Conservation (phyloP, 1,140 invertebrate species). For the Psix sp. region DNA sequence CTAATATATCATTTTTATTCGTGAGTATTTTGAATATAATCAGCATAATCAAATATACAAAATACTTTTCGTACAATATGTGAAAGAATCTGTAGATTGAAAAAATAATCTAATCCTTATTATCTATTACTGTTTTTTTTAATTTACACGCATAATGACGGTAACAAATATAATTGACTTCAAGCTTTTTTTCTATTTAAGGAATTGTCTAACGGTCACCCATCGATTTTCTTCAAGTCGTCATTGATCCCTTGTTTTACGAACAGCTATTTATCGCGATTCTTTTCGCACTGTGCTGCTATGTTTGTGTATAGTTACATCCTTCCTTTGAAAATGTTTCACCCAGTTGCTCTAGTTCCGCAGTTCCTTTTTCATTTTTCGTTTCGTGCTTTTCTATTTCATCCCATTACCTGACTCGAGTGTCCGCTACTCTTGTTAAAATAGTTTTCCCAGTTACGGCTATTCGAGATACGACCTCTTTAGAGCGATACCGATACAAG, state of each 20-base stretch:
- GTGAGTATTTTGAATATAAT: too few species aligned
- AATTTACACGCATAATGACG: too few species aligned
- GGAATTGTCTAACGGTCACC: conserved; percentile 29
- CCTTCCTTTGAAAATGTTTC: conserved; percentile 32
- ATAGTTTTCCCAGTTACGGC: conserved; percentile 41
- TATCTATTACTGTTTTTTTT: too few species aligned
- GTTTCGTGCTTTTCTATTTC: conserved; percentile 42
- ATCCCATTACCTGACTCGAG: conserved; percentile 41
- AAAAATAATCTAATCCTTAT: too few species aligned
- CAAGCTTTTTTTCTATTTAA: conserved; percentile 32
- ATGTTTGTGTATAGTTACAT: conserved; percentile 39
- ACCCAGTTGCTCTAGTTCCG: conserved; percentile 42
- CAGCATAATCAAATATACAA: too few species aligned
- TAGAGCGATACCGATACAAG: conserved; percentile 45
- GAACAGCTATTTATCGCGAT: conserved; percentile 44
- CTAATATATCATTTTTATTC: too few species aligned
- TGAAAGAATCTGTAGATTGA: too few species aligned
- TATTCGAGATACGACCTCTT: conserved; percentile 34
- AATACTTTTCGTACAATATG: too few species aligned
- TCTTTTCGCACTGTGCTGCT: conserved; percentile 33
- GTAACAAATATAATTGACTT: conserved; percentile 39
- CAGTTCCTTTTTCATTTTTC: conserved; percentile 8
- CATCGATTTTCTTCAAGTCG: conserved; percentile 23
- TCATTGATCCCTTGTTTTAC: conserved; percentile 28
- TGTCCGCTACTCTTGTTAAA: conserved; percentile 49